Evolutionary conservation across 2,797 vertebrate genomes (phyloP), one percentile per base, ranked within the genome.

Genomic region (Molossus alvarezi): DNA sequence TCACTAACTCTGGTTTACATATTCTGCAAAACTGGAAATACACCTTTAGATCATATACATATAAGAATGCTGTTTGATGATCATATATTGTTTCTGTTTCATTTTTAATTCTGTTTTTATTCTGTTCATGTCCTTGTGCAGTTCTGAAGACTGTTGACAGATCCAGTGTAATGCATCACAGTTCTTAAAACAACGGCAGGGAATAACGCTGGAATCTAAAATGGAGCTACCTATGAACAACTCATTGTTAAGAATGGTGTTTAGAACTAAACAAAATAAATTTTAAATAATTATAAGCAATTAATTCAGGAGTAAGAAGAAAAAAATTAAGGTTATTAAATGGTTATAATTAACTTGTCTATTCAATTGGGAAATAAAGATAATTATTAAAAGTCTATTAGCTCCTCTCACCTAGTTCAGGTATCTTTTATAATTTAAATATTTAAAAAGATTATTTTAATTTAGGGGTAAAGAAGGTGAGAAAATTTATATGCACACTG

Each of bases 381-480:
- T 69, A 76, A 13, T 92, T 76, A 27, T 9, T 67, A 86, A 51
- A 87, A 75, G 11, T 55, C n/a, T 25, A 64, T 62, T 95, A 58
- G 21, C 29, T 79, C 23, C 4, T 45, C 9, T 92, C 7, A 71
- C 20, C 25, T 73, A 45, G 4, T 88, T 81, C n/a, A 60, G 21
- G 4, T 83, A 55, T 64, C 33, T 71, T 14, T 79, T 82, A 25
- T 80, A 57, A 18, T 25, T 76, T 72, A 13, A 80, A 71, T 69
- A 82, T 75, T 85, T 89, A 12, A 64, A 96, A 80, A 94, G 6
- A 45, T 71, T 65, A 3, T 77, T 90, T 79, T 21, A 84, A 67
- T 6, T 58, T 75, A 57, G 17, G 8, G 3, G 5, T 25, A 89
- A 65, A 72, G 27, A 62, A 75, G 5, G 17, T 73, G 21, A 69